Evolutionary conservation across 2,113 vertebrate genomes (phyloP), one percentile per base, ranked within the genome.

Genomic region (Stomatorhinus ivindoensis): DNA sequence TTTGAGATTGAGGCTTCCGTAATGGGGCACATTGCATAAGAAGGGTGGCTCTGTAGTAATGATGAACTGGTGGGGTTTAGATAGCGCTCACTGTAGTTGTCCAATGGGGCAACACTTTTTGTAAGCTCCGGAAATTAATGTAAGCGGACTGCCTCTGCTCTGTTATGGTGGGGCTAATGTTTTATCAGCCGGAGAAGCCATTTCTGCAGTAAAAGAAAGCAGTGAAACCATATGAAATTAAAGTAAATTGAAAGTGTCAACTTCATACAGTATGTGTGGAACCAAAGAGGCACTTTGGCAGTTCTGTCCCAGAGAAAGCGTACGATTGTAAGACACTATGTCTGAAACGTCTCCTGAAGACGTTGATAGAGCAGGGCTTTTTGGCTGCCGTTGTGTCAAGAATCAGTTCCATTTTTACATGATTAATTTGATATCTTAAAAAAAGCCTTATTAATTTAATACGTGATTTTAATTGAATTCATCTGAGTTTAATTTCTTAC

Each of bases 351-450:
- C 95, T 93, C 94, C 95, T 93, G 93, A 95, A 95, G 95, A 96
- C 96, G 95, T 95, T 94, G 93, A 91, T 90, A 95, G 97, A 97
- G 95, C 51, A 44, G 27, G 31, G 83, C 31, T 39, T 65, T 21
- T 61, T 4, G 48, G 97, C 97, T 97, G 96, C 96, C 96, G 95
- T 94, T 90, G 92, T 94, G 95, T 97, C 96, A 97, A 97, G 96
- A 96, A 97, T 97, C 97, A 97, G 97, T 98, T 97, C 96, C 96
- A 96, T 97, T 97, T 97, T 97, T 96, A 96, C 95, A 97, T 97
- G 97, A 98, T 98, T 98, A 96, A 98, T 98, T 97, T 97, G 96
- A 97, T 98, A 97, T 97, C 96, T 97, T 97, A 97, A 98, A 98
- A 96, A 97, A 97, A 97, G 97, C 96, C 96, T 98, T 97, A 98